Percentiles rank a stretch among this genome's conserved stretches.
Conservation (phyloP, 2,888 invertebrate species). For the Nymphalis c-album region DNA sequence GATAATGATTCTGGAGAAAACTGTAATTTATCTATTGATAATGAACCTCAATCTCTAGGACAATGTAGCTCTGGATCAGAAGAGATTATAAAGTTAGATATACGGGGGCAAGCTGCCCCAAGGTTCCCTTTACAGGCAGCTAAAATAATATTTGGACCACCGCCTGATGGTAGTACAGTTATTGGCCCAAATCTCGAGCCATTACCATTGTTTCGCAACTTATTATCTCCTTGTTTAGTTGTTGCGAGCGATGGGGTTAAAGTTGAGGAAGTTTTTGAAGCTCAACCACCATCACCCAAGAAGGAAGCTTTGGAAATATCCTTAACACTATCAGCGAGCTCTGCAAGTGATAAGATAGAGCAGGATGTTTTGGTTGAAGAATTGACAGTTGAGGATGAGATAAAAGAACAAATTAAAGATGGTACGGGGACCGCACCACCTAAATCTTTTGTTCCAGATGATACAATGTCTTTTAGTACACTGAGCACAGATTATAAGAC, state of each 20-base stretch:
- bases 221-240: conserved; percentile 69
- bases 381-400: conserved; percentile 42
- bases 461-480: conserved; percentile 77
- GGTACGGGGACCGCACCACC: conserved; percentile 50
- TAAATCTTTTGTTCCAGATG: conserved; percentile 66
- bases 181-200: conserved; percentile 56
- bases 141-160: conserved; percentile 74
- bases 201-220: conserved; percentile 63
- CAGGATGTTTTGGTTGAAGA: conserved; percentile 60
- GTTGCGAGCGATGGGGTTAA: conserved; percentile 46
- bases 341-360: conserved; percentile 58
- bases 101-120: conserved; percentile 68
- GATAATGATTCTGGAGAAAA: conserved; percentile 44
- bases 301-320: conserved; percentile 49
- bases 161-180: conserved; percentile 65
- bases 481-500: conserved; percentile 87
- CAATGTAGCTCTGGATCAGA: conserved; percentile 67
- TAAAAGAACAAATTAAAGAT: conserved; percentile 54
- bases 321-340: conserved; percentile 36
- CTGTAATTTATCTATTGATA: conserved; percentile 44
- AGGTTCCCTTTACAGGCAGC: conserved; percentile 62
- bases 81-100: conserved; percentile 76
- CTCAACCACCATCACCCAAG: conserved; percentile 34
- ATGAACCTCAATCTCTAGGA: conserved; percentile 46
- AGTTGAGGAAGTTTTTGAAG: conserved; percentile 40